Percentiles rank a stretch among this genome's conserved stretches.
Evolutionary conservation across 1,140 invertebrate species (phyloP).

Genomic region (Neodiprion fabricii): DNA sequence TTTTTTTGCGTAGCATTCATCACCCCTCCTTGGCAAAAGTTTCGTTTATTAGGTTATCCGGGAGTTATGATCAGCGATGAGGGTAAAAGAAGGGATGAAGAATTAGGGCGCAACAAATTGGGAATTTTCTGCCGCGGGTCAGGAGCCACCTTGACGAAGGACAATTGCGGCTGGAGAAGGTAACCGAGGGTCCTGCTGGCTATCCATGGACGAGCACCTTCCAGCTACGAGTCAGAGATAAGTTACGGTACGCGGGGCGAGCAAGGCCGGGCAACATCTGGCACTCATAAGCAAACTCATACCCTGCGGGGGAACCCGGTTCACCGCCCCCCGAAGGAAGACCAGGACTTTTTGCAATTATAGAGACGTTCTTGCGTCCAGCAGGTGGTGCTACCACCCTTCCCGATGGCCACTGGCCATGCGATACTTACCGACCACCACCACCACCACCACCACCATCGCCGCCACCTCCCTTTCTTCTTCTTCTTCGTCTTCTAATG

Average conservation of each 20-base stretch:
- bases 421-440: not conserved
- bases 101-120: no score
- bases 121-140: no score
- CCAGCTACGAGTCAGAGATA: not conserved
- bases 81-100: no score
- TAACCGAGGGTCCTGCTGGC: not conserved
- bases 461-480: not conserved
- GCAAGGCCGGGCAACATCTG: conserved; percentile 19
- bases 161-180: no score
- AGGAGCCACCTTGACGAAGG: no score
- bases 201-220: not conserved
- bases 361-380: conserved; percentile 22
- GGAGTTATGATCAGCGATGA: no score
- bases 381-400: conserved; percentile 3
- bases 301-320: not conserved
- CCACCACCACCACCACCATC: not conserved
- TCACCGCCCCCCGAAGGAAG: not conserved
- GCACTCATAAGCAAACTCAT: conserved; percentile 29
- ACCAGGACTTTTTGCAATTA: conserved; percentile 30
- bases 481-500: not conserved
- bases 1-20: no score
- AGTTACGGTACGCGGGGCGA: not conserved
- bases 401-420: conserved; percentile 8
- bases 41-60: no score
- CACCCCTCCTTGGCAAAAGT: no score